These are phyloP conservation scores for Styela clava DNA, from an alignment of 23 tunicate genomes.

Conservation along the genomic window DNA sequence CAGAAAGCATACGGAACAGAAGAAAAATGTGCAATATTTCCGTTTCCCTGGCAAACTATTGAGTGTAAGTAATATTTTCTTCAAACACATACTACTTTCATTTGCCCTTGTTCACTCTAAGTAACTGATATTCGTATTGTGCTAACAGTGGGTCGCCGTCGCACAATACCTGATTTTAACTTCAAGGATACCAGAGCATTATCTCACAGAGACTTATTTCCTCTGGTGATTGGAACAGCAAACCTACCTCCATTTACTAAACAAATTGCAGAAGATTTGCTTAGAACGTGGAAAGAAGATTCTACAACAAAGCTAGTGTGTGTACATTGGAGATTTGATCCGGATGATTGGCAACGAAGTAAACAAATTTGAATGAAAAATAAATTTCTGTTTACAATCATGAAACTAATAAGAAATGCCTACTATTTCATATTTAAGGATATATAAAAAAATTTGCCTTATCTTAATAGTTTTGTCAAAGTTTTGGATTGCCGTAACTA, in stretches of 20 bases:
- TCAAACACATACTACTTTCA: background rate
- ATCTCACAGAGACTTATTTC: background rate
- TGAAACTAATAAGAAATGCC: no score
- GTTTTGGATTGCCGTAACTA: no score
- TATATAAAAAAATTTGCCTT: no score
- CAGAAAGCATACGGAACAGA: slow-evolving; percentile 23
- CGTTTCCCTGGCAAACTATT: slow-evolving; percentile 32
- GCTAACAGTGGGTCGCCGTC: background rate
- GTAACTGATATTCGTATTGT: no score
- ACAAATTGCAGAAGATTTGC: slow-evolving; percentile 35
- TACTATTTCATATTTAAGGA: no score
- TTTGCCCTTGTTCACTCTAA: no score
- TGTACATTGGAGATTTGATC: slow-evolving; percentile 58
- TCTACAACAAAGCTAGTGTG: slow-evolving; percentile 16
- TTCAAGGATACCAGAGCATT: background rate
- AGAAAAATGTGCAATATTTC: slow-evolving; percentile 34
- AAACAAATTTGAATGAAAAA: background rate
- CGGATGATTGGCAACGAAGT: slow-evolving; percentile 48
- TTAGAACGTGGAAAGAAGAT: background rate
- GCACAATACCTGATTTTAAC: background rate
- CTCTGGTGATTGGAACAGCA: slow-evolving; percentile 25
- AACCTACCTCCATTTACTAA: slow-evolving; percentile 16
- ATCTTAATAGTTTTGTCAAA: no score
- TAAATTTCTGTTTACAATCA: background rate
- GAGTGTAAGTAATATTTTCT: slow-evolving; percentile 4